Evolutionary conservation across 2,113 vertebrate species (phyloP).

Genomic region (Anser cygnoides): DNA sequence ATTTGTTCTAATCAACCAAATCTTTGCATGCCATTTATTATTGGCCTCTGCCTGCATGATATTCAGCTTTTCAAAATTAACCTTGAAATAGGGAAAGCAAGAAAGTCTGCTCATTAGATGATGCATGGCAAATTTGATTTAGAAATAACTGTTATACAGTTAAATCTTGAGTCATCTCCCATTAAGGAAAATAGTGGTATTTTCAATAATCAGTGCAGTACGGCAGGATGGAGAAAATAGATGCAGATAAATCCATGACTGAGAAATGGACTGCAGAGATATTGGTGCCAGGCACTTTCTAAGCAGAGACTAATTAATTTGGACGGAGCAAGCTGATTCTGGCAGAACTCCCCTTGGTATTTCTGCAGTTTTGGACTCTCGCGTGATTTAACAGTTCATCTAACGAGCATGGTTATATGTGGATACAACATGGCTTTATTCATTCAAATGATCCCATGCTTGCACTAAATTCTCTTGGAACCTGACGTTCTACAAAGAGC

Average conservation of each 20-base stretch:
- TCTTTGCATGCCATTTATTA: fast-evolving
- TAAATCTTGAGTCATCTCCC: neutral
- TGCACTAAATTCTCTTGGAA: neutral
- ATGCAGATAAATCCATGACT: neutral
- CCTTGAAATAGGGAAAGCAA: neutral
- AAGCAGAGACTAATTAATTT: neutral
- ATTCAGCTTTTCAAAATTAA: neutral
- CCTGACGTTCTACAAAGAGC: neutral
- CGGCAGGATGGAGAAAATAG: neutral
- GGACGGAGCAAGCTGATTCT: neutral
- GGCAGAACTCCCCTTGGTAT: neutral
- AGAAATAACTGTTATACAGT: neutral
- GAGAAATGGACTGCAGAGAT: neutral
- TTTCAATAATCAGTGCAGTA: neutral
- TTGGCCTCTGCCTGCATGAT: neutral
- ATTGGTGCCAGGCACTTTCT: neutral
- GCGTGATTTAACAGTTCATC: neutral
- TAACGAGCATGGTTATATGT: too few relatives aligned
- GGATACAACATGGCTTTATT: neutral
- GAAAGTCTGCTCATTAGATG: neutral
- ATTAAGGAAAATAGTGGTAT: neutral
- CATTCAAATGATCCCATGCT: neutral
- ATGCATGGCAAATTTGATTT: neutral
- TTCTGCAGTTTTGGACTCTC: neutral
- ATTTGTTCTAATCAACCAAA: neutral